Evolutionary conservation across 1,140 invertebrate species (phyloP).

Genomic region (Neodiprion virginianus): DNA sequence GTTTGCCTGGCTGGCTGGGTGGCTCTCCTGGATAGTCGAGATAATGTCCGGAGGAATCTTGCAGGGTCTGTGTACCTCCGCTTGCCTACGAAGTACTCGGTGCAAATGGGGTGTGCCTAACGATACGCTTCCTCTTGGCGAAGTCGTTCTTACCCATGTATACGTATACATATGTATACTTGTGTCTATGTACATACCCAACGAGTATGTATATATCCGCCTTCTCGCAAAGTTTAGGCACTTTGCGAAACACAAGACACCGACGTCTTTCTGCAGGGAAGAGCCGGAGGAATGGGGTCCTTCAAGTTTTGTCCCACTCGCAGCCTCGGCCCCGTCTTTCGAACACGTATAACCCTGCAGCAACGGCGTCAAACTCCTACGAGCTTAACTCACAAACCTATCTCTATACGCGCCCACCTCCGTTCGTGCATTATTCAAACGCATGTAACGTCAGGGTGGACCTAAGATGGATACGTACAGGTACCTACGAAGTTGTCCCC

Average conservation of each 20-base stretch:
- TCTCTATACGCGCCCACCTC: background rate
- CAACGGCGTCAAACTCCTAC: background rate
- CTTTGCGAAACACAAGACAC: background rate
- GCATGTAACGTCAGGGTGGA: background rate
- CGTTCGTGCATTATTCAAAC: slow-evolving; percentile 1
- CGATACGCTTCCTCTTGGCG: background rate
- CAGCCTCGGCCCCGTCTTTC: background rate
- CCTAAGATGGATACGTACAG: background rate
- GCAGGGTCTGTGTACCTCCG: background rate
- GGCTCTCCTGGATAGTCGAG: background rate
- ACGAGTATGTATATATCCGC: no score
- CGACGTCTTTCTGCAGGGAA: no score
- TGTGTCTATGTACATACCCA: no score
- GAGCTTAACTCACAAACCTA: no score
- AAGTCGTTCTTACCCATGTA: background rate
- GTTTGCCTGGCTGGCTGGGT: no score
- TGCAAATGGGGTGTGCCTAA: background rate
- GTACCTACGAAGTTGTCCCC: no score
- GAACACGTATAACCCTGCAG: background rate
- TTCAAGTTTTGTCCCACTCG: background rate
- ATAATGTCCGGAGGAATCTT: background rate
- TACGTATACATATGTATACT: no score
- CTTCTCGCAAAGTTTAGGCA: background rate
- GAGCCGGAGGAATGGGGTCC: background rate
- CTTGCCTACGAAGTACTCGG: background rate